Evolutionary conservation across 1,140 invertebrate species (phyloP).

Genomic region (Polypedilum vanderplanki): DNA sequence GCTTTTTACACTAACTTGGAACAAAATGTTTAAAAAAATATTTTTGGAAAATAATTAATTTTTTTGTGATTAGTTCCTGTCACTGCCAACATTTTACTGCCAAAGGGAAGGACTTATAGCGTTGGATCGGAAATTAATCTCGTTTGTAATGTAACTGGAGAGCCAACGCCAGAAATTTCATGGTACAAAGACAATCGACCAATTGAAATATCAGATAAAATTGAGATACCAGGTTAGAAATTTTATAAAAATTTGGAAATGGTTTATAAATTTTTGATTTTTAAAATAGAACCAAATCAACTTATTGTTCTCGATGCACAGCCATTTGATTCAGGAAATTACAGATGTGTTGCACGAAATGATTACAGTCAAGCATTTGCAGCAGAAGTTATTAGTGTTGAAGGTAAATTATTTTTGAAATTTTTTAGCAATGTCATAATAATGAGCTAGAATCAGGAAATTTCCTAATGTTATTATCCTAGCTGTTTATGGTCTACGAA

Average conservation of each 20-base stretch:
- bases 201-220: slow-evolving; percentile 47
- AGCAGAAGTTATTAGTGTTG: slow-evolving; percentile 56
- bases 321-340: slow-evolving; percentile 63
- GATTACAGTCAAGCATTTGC: slow-evolving; percentile 54
- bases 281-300: slow-evolving; percentile 53
- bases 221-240: slow-evolving; percentile 54
- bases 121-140: slow-evolving; percentile 61
- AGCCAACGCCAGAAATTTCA: slow-evolving; percentile 61
- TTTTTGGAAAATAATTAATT: slow-evolving; percentile 34
- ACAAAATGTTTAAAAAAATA: background rate
- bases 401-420: slow-evolving; percentile 50
- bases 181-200: slow-evolving; percentile 70
- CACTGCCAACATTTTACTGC: slow-evolving; percentile 50
- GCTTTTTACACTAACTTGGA: background rate
- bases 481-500: too few relatives aligned
- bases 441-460: too few relatives aligned
- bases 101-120: slow-evolving; percentile 49
- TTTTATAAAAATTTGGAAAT: background rate
- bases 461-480: too few relatives aligned
- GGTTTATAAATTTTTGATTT: slow-evolving; percentile 29
- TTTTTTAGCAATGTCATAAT: background rate
- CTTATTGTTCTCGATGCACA: slow-evolving; percentile 58
- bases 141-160: slow-evolving; percentile 68
- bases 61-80: slow-evolving; percentile 49
- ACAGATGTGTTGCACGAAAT: slow-evolving; percentile 72